Base-by-base conservation (phyloP, 1,140 invertebrate genomes). In the Leptinotarsa texana region DNA sequence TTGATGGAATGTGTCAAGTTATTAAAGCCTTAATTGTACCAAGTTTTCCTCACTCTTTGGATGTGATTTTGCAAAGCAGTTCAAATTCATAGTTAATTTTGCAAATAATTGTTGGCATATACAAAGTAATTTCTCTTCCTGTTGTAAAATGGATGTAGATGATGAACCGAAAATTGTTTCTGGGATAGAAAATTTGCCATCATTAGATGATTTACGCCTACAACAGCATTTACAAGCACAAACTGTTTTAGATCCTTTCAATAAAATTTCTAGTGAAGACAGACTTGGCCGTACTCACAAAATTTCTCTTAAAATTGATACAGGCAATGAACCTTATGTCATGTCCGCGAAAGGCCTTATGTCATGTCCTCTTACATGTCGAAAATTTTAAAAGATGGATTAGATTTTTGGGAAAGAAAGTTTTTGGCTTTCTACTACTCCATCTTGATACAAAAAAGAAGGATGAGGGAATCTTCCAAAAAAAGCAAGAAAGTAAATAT, bases 261-360 rank as follows among this genome's bases (percentile, higher is more conserved):
- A 68, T 33, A 13, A 65, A 17, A 63, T 63, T 63, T 18, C n/a
- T 4, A 61, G 57, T 61, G 11, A 61, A 18, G 18, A 61, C 4
- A 22, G 13, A 17, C 27, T 67, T 11, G 65, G 65, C 1, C 21
- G 21, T 47, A 69, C 42, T n/a, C 13, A 68, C 27, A 68, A 68
- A 47, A 68, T 68, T n/a, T 33, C 22, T 24, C 22, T 68, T 17
- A 15, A 61, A 21, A 79, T 79, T 3, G 75, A 79, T 51, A 79
- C 78, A 2, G 77, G 77, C 42, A 24, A 68, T 68, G 61, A 63
- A 11, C 18, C 33, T 57, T 65, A n/a, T n/a, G n/a, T n/a, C n/a
- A n/a, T n/a, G n/a, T 78, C 69, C 67, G 68, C 42, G 57, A 33
- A n/a, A 61, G 73, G 27, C 73, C 70, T 42, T 75, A 72, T 75